Base-by-base conservation (phyloP, 1,140 invertebrate genomes). In the Hycleus cichorii region DNA sequence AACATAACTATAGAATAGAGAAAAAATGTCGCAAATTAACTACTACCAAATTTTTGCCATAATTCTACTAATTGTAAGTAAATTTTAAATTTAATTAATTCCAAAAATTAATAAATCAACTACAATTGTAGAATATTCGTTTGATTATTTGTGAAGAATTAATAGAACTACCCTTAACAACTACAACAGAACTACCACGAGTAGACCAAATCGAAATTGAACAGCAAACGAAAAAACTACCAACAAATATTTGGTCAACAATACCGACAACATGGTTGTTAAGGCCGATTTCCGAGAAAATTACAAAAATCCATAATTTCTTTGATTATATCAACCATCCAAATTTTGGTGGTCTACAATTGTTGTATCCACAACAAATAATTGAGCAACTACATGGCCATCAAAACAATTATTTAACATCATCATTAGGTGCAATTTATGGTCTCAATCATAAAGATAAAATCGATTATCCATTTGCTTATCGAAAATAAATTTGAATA, bases 391-490 rank as follows among this genome's bases (percentile, higher is more conserved):
- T 55, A 12, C 44, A 55, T 32, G 27, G 39, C 6, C 47, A 55
- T 25, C 32, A 43, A n/a, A 27, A 38, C 27, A 18, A 5, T 39
- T 47, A 39, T 39, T 24, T 55, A 18, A 55, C 44, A 25, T 42
- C 42, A 12, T 32, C 52, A 18, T 24, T 46, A 8, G 52, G 44
- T 8, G 32, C 52, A 3, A 32, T 40, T 9, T 55, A 46, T 27
- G 52, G 52, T 2, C 6, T 42, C 1, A 39, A 45, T 24, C 25
- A 45, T 6, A 38, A 46, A n/a, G 39, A 24, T 24, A 42, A 27
- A 10, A 24, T 46, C 7, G 52, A 55, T 40, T 55, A 55, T 39
- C 52, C 52, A 39, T 55, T 55, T 44, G 44, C 52, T 47, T 55
- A 55, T 38, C 38, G 44, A 55, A 55, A 47, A 40, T 47, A 27